Evolutionary conservation across 2,797 vertebrate species (phyloP), one percentile per base, ranked within the genome.

Genomic region (Threskiornis aethiopicus): DNA sequence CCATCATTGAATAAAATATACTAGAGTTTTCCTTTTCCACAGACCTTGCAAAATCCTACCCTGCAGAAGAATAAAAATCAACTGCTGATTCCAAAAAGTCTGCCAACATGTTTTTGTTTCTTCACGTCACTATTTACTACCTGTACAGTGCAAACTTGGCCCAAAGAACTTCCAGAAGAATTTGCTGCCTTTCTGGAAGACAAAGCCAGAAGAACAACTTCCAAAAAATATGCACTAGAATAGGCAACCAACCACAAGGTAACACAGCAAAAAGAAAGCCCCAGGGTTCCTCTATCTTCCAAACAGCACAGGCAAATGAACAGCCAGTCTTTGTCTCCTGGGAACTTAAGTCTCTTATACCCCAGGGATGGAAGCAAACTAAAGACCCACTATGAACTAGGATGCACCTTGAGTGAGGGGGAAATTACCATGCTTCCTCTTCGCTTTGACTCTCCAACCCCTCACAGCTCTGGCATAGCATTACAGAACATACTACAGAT

Each of bases 101-200:
- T 89, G n/a, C 35, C 46, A 59, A 59, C 29, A 25, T 52, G 15
- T 16, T 71, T 89, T 29, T 71, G 52, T 65, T 75, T 47, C 44
- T 65, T 87, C 52, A 57, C 28, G 31, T 71, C 55, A 82, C 44
- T 85, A 75, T 73, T 52, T 90, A 59, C 51, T 87, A 83, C 39
- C 26, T 67, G n/a, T 35, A 57, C 13, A 89, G 18, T 17, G 26
- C 41, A 83, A 85, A 80, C 29, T 72, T 58, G 70, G 22, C 42
- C 46, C 49, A 87, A 78, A 64, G 31, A 94, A 65, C 14, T 80
- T 92, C 37, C 42, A 72, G 55, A 91, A 91, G 25, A 67, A 86
- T 83, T 88, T 81, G 58, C 26, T 94, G 67, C 55, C 44, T 96
- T 95, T 49, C n/a, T 81, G 67, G 64, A 83, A 94, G 49, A 66